phyloP scores from a whole-genome alignment of 2,888 invertebrate species.

The Ophion slaviceki region DNA sequence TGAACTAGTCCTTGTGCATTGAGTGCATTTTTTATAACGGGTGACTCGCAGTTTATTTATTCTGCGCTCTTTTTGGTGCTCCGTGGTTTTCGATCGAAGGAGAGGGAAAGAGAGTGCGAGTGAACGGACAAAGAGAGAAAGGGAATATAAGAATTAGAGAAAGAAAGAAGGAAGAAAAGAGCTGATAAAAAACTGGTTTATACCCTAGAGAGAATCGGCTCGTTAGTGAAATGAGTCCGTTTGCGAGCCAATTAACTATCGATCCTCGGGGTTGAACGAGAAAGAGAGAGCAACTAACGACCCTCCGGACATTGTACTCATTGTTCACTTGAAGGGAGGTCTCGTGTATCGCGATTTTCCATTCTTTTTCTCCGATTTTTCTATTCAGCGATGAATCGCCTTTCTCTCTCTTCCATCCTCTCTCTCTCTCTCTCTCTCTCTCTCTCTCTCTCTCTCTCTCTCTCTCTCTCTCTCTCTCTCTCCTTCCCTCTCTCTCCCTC shows the following conservation, averaged over 20 bases:
- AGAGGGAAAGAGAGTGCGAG: constrained; percentile 22
- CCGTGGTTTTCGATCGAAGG: constrained; percentile 43
- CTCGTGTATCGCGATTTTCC: constrained; percentile 52
- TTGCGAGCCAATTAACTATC: constrained; percentile 71
- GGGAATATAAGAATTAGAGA: constrained; percentile 12
- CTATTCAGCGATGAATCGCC: constrained; percentile 40
- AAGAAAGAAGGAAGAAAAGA: constrained; percentile 22
- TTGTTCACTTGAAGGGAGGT: constrained; percentile 68
- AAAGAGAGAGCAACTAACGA: constrained; percentile 66
- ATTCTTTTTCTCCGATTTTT: constrained; percentile 27
- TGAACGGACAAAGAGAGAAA: background rate
- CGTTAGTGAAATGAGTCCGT: constrained; percentile 72
- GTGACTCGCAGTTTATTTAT: constrained; percentile 9
- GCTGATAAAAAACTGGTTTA: constrained; percentile 60
- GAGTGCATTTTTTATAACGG: constrained; percentile 46
- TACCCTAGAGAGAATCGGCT: constrained; percentile 68
- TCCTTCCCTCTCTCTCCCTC: background rate
- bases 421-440: background rate
- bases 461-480: too few species aligned
- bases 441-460: background rate
- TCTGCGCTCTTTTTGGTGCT: constrained; percentile 14
- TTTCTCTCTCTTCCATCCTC: constrained; percentile 4
- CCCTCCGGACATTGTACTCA: constrained; percentile 71
- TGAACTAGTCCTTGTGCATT: constrained; percentile 33
- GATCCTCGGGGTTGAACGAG: constrained; percentile 67